Evolutionary conservation across 2,888 invertebrate genomes (phyloP).

Genomic region (Tinea semifulvella): DNA sequence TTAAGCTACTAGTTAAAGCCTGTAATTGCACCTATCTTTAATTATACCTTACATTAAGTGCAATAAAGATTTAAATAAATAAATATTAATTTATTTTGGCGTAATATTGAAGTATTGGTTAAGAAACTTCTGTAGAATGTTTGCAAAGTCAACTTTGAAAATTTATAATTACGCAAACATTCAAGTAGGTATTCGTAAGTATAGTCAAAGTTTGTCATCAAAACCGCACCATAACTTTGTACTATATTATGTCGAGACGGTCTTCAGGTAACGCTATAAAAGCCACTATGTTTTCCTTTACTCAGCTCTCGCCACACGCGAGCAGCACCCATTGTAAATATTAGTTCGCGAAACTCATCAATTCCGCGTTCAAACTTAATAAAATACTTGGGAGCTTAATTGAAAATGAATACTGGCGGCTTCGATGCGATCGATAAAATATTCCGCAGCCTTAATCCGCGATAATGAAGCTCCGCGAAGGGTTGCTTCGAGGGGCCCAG

Average conservation of each 20-base stretch:
- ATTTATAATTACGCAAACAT: neutral
- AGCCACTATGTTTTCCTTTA: slow-evolving; percentile 15
- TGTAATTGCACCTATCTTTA: too few species aligned
- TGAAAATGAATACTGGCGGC: slow-evolving; percentile 64
- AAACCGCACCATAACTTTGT: slow-evolving; percentile 9
- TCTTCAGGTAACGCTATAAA: slow-evolving; percentile 10
- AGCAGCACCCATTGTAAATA: slow-evolving; percentile 53
- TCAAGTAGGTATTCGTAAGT: neutral
- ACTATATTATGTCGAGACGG: neutral
- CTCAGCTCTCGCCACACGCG: slow-evolving; percentile 3
- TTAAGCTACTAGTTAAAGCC: too few species aligned
- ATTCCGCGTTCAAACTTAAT: slow-evolving; percentile 64
- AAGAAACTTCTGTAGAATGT: too few species aligned
- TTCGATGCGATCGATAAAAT: slow-evolving; percentile 61
- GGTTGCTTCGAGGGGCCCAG: slow-evolving; percentile 57
- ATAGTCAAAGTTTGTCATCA: slow-evolving; percentile 12
- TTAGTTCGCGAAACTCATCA: slow-evolving; percentile 66
- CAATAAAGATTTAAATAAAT: too few species aligned
- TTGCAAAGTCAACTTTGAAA: too few species aligned
- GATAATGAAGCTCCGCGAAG: slow-evolving; percentile 63
- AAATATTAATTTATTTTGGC: too few species aligned
- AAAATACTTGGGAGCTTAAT: slow-evolving; percentile 67
- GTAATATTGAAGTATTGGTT: too few species aligned
- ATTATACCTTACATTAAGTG: too few species aligned
- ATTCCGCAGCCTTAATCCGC: slow-evolving; percentile 65